Percentiles rank a stretch among this genome's conserved stretches.
Evolutionary conservation across 2,113 vertebrate genomes (phyloP).

Genomic region (Romanogobio albipinnatus): DNA sequence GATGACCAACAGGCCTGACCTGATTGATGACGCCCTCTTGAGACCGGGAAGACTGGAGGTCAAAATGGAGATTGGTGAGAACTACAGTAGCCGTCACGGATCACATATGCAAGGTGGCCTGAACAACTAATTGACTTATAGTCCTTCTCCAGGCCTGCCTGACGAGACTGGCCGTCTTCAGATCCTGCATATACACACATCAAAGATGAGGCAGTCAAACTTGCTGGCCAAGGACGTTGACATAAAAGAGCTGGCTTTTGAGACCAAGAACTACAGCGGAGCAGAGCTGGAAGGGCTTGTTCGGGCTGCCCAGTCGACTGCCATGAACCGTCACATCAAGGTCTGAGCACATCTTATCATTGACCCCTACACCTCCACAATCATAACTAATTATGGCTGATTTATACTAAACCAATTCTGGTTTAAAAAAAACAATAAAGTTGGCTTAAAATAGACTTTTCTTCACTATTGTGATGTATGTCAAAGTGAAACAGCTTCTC

Average conservation of each 20-base stretch:
- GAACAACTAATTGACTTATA: background rate
- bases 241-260: slow-evolving; percentile 84
- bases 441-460: too few relatives aligned
- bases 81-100: background rate
- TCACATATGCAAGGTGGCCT: background rate
- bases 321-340: slow-evolving; percentile 99
- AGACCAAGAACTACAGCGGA: slow-evolving; percentile 97
- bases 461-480: too few relatives aligned
- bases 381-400: background rate
- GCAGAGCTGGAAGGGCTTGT: slow-evolving; percentile 95
- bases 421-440: too few relatives aligned
- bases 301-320: slow-evolving; percentile 93
- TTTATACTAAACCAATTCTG: background rate
- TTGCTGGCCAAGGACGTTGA: slow-evolving; percentile 85
- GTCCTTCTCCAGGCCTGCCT: slow-evolving; percentile 80
- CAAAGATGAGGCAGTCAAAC: slow-evolving; percentile 87
- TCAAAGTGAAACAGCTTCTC: too few relatives aligned
- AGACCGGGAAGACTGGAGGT: slow-evolving; percentile 94
- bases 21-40: slow-evolving; percentile 95
- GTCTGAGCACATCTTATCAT: slow-evolving; percentile 68
- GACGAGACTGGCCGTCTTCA: slow-evolving; percentile 92
- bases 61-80: slow-evolving; percentile 98
- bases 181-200: slow-evolving; percentile 94
- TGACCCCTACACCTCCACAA: slow-evolving; percentile 29
- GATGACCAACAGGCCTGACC: slow-evolving; percentile 98